Evolutionary conservation across 2,797 vertebrate genomes (phyloP).

Genomic region (Apogon talboti): DNA sequence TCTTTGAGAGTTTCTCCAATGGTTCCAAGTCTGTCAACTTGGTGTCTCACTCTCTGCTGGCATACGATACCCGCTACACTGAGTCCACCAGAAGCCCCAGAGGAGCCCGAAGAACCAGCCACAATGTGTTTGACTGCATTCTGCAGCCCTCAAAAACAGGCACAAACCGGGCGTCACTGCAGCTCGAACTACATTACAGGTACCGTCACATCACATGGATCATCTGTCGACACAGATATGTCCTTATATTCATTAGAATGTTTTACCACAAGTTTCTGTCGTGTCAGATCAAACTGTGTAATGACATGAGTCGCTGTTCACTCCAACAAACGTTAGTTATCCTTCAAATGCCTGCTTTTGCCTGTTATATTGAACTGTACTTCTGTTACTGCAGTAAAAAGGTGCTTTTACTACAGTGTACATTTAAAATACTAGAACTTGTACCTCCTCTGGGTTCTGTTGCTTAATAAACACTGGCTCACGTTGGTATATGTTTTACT

Average conservation of each 20-base stretch:
- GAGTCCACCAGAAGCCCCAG: slow-evolving; percentile 47
- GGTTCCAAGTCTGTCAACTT: slow-evolving; percentile 93
- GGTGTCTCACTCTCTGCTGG: slow-evolving; percentile 97
- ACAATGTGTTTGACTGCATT: slow-evolving; percentile 93
- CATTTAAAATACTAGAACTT: too few relatives aligned
- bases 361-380: too few relatives aligned
- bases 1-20: slow-evolving; percentile 96
- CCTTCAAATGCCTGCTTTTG: too few relatives aligned
- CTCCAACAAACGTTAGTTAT: too few relatives aligned
- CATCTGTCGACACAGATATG: too few relatives aligned
- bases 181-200: slow-evolving; percentile 97
- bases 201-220: slow-evolving; percentile 72
- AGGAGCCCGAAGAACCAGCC: slow-evolving; percentile 51
- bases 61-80: slow-evolving; percentile 90
- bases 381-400: too few relatives aligned
- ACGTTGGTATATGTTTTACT: not conserved
- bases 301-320: too few relatives aligned
- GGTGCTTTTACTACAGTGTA: too few relatives aligned
- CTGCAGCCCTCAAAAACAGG: slow-evolving; percentile 93
- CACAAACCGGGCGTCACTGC: slow-evolving; percentile 88
- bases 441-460: not conserved
- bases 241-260: too few relatives aligned
- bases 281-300: too few relatives aligned
- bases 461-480: too few relatives aligned
- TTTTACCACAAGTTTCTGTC: too few relatives aligned